Percentiles rank a stretch among this genome's conserved stretches.
These are phyloP conservation scores for Spizaetus ornatus DNA, from an alignment of 2,113 vertebrate species.

Conservation along the genomic window DNA sequence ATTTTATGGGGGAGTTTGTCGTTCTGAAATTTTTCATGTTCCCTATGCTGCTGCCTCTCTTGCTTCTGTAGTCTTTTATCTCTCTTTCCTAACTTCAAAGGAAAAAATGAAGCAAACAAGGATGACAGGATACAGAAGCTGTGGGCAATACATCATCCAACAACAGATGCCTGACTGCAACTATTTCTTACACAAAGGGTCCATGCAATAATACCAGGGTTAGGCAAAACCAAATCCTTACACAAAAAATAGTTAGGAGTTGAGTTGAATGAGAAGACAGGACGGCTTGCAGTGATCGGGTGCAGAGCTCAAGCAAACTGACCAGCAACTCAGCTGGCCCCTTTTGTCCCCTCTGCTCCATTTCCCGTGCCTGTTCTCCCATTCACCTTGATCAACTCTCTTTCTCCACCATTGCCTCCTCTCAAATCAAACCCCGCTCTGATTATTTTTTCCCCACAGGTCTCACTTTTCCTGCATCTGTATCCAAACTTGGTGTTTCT, in stretches of 20 bases:
- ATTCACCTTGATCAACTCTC: background rate
- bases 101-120: slow-evolving; percentile 17
- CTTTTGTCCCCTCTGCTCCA: background rate
- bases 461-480: background rate
- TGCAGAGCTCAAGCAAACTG: background rate
- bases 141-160: background rate
- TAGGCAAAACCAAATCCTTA: background rate
- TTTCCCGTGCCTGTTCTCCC: background rate
- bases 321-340: background rate
- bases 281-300: background rate
- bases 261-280: background rate
- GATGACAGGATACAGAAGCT: background rate
- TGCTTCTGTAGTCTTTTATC: background rate
- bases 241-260: background rate
- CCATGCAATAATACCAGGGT: background rate
- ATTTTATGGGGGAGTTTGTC: background rate
- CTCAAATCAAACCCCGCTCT: background rate
- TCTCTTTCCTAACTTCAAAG: slow-evolving; percentile 20
- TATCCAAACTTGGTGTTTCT: background rate
- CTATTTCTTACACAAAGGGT: background rate
- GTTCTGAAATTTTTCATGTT: background rate
- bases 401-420: background rate
- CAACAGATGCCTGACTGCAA: background rate
- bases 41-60: background rate
- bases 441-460: background rate